Evolutionary conservation across 2,888 invertebrate genomes (phyloP).

Genomic region (Merodon equestris): DNA sequence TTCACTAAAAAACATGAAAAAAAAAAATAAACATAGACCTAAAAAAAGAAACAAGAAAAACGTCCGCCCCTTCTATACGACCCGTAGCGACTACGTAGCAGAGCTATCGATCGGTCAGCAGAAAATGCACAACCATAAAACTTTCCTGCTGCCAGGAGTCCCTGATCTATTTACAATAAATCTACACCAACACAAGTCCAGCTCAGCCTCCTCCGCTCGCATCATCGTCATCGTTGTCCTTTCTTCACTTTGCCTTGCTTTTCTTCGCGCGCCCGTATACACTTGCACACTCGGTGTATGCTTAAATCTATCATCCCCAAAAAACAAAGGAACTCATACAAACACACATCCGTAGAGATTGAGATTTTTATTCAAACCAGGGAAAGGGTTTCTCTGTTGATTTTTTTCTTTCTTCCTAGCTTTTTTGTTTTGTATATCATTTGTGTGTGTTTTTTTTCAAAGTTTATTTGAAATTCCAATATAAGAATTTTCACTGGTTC

Average conservation of each 20-base stretch:
- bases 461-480: constrained; percentile 67
- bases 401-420: constrained; percentile 30
- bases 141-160: constrained; percentile 31
- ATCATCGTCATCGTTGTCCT: constrained; percentile 2
- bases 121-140: constrained; percentile 62
- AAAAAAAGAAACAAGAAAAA: neutral
- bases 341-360: constrained; percentile 48
- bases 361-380: constrained; percentile 67
- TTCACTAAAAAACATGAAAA: neutral
- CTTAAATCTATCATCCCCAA: constrained; percentile 7
- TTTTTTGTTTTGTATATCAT: no score
- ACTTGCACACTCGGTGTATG: neutral
- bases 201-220: constrained; percentile 26
- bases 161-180: constrained; percentile 68
- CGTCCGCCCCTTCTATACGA: constrained; percentile 7
- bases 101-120: constrained; percentile 67
- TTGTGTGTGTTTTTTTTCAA: constrained; percentile 23
- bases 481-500: constrained; percentile 62
- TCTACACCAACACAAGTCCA: constrained; percentile 58
- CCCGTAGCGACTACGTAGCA: constrained; percentile 26
- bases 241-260: no score
- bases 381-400: constrained; percentile 52
- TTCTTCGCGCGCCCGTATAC: no score
- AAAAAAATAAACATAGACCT: constrained; percentile 6
- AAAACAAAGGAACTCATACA: constrained; percentile 41